Conservation (phyloP, 2,797 vertebrate genomes). For the Simalia tracyae region DNA sequence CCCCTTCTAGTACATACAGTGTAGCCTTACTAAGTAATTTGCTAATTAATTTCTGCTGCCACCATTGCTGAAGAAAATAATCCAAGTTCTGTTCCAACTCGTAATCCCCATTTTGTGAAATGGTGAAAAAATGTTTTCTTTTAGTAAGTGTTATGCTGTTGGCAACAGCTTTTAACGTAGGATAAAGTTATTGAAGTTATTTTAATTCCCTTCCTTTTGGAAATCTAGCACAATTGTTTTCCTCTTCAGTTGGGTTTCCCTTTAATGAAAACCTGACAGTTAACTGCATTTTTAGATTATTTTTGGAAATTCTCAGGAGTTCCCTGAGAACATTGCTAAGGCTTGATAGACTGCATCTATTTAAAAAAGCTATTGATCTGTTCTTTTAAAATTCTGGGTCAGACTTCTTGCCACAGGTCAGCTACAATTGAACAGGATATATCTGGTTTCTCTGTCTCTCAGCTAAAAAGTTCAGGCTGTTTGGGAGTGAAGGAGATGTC, state of each 20-base stretch:
- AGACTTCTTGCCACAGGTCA: constrained; percentile 31
- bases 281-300: constrained; percentile 27
- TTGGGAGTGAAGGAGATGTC: background rate
- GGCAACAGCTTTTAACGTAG: background rate
- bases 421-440: constrained; percentile 12
- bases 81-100: background rate
- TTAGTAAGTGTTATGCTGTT: background rate
- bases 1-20: background rate
- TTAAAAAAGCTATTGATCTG: constrained; percentile 33
- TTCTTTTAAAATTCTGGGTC: constrained; percentile 38
- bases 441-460: constrained; percentile 14
- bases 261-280: constrained; percentile 33
- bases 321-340: constrained; percentile 21
- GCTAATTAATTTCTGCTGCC: background rate
- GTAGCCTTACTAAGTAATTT: background rate
- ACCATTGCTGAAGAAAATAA: background rate
- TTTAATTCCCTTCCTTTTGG: constrained; percentile 9
- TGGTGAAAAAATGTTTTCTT: background rate
- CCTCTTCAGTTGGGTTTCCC: background rate
- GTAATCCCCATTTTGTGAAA: background rate
- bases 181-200: background rate
- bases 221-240: background rate
- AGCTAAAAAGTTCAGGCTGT: constrained; percentile 3
- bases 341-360: constrained; percentile 28
- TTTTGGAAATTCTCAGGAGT: constrained; percentile 41